Evolutionary conservation across 1,140 invertebrate species (phyloP), one percentile per base, ranked within the genome.

Genomic region (Pseudoatta argentina): DNA sequence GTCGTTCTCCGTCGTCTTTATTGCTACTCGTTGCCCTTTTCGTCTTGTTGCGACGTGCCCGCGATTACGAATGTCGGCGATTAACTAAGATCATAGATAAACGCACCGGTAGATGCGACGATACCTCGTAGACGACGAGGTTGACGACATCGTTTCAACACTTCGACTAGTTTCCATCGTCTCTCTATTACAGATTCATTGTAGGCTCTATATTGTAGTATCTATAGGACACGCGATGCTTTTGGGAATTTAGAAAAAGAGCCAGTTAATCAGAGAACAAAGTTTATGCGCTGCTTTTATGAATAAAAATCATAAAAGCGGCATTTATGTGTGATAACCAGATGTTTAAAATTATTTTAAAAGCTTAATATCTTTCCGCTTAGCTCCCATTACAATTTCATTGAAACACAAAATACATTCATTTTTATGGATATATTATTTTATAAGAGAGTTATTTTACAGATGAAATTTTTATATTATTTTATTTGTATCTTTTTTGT

Each of bases 31-130:
- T 86, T 88, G 88, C 34, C 64, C 87, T 86, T 91, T 87, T 89
- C 57, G 79, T 82, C 51, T 55, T 73, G 69, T 79, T 59, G 77
- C 67, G 61, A 53, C 76, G 89, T 73, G 63, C 53, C 24, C 55
- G 51, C 72, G 89, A 89, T 89, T 82, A 87, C 88, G 89, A 89
- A 91, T 82, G 83, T 67, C 67, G 82, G 87, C 92, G 91, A 93
- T 93, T 93, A 93, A 92, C 91, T 67, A 88, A 91, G 91, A 92
- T 93, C 63, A 55, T 64, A 92, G 88, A 92, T 93, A 91, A 87
- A 88, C 87, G 55, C 55, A 39, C 64, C 48, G 39, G 66, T 53
- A 51, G 81, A 16, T 39, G 21, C 48, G 72, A 63, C 44, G 30
- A 75, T 66, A 78, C 6, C 24, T 64, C 16, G 82, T 10, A 16